A percentile compares a stretch with the other conserved stretches of the same genome.
These are phyloP conservation scores for Phoxinus phoxinus DNA, from an alignment of 2,113 vertebrate genomes.

Conservation along the genomic window DNA sequence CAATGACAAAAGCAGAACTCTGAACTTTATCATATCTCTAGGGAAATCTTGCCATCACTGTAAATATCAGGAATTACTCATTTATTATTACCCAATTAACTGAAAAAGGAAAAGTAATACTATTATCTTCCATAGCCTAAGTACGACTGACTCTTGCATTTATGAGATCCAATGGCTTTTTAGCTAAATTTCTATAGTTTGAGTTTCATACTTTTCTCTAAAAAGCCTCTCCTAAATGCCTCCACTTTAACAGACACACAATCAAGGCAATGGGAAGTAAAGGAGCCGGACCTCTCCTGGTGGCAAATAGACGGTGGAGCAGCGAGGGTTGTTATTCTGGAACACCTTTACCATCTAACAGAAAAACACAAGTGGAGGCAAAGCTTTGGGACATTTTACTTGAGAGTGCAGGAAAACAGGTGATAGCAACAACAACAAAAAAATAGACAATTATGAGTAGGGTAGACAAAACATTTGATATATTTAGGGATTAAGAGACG, in stretches of 20 bases:
- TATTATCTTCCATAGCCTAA: background rate
- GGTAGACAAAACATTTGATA: background rate
- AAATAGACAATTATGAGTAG: background rate
- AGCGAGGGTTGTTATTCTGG: slow-evolving; percentile 81
- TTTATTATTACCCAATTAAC: background rate
- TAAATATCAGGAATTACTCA: background rate
- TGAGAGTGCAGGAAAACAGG: slow-evolving; percentile 52
- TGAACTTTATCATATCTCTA: background rate
- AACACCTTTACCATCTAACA: slow-evolving; percentile 82
- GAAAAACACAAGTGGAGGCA: slow-evolving; percentile 70
- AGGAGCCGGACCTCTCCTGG: slow-evolving; percentile 80
- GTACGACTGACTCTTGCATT: background rate
- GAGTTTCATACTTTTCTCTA: background rate
- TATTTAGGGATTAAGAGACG: background rate
- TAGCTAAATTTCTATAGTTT: background rate
- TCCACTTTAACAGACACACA: slow-evolving; percentile 59
- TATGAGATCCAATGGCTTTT: background rate
- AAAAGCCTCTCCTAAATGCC: background rate
- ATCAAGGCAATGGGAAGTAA: slow-evolving; percentile 71
- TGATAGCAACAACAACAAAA: slow-evolving; percentile 1
- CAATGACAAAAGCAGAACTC: background rate
- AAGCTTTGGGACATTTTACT: slow-evolving; percentile 65
- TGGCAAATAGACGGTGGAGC: slow-evolving; percentile 77
- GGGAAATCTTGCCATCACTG: background rate
- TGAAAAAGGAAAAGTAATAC: background rate